These are phyloP conservation scores for Omphaloscelis lunosa DNA, from an alignment of 2,888 invertebrate genomes.

Conservation along the genomic window DNA sequence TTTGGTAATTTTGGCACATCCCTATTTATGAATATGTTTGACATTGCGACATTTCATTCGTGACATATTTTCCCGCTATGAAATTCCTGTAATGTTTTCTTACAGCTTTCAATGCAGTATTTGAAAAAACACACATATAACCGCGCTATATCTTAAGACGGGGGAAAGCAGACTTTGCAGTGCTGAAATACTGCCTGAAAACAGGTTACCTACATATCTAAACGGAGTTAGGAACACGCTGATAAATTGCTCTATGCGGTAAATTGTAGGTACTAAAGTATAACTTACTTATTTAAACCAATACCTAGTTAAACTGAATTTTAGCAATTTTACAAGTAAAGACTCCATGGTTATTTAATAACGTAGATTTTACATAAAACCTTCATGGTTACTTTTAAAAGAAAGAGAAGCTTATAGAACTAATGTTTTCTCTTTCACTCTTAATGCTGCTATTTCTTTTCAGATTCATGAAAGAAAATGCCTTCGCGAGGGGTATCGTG, in stretches of 20 bases:
- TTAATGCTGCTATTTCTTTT: slow-evolving; percentile 28
- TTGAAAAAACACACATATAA: background rate
- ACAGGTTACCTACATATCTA: background rate
- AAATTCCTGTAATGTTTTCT: background rate
- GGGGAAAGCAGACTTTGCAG: slow-evolving; percentile 2
- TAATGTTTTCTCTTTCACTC: slow-evolving; percentile 35
- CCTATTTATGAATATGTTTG: slow-evolving; percentile 18
- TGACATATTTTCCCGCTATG: background rate
- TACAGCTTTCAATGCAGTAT: slow-evolving; percentile 38
- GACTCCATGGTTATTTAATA: slow-evolving; percentile 8
- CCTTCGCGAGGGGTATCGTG: no score
- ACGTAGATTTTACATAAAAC: slow-evolving; percentile 5
- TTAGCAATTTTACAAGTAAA: slow-evolving; percentile 23
- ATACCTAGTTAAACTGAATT: slow-evolving; percentile 22
- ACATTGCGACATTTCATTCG: background rate
- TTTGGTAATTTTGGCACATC: slow-evolving; percentile 42
- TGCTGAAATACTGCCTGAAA: slow-evolving; percentile 22
- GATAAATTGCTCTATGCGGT: background rate
- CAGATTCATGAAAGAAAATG: slow-evolving; percentile 24
- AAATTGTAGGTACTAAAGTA: background rate
- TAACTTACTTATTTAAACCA: background rate
- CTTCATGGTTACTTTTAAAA: slow-evolving; percentile 31
- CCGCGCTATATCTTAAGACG: background rate
- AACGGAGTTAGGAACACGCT: background rate
- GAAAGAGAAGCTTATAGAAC: background rate